phyloP scores from a whole-genome alignment of 2,888 invertebrate species.

The Macaria liturata region DNA sequence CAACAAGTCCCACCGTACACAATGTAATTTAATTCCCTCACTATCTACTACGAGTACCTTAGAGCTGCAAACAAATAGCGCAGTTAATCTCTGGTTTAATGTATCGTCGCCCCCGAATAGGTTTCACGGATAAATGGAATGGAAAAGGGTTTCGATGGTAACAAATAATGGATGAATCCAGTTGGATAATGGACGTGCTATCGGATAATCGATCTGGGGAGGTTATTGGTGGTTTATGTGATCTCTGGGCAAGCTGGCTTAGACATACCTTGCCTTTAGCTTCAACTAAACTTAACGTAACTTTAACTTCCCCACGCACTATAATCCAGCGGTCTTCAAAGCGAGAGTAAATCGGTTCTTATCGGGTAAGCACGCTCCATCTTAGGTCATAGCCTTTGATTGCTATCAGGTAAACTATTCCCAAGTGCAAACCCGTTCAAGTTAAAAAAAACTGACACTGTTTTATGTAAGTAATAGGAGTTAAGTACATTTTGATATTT shows the following conservation, averaged over 20 bases:
- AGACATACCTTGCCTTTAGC: neutral
- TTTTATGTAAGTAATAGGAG: no score
- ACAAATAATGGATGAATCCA: conserved; percentile 70
- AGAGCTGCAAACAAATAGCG: conserved; percentile 61
- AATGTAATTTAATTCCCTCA: conserved; percentile 13
- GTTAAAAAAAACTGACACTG: no score
- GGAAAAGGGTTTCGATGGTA: conserved; percentile 73
- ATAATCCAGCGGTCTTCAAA: no score
- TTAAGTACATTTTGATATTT: no score
- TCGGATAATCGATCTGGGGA: conserved; percentile 23
- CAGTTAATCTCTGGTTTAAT: conserved; percentile 74
- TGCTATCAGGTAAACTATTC: no score
- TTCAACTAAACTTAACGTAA: no score
- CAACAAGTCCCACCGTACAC: neutral
- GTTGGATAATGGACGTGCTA: conserved; percentile 40
- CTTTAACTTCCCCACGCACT: no score
- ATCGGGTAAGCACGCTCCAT: no score
- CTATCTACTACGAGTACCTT: conserved; percentile 16
- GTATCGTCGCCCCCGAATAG: conserved; percentile 70
- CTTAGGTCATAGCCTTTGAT: no score
- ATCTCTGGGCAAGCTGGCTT: conserved; percentile 20
- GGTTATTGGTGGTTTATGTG: conserved; percentile 26
- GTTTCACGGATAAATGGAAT: conserved; percentile 66
- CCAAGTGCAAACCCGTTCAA: no score
- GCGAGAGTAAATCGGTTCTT: no score